These are phyloP conservation scores for Lanius ludovicianus DNA, from an alignment of 2,113 vertebrate species.

Conservation along the genomic window DNA sequence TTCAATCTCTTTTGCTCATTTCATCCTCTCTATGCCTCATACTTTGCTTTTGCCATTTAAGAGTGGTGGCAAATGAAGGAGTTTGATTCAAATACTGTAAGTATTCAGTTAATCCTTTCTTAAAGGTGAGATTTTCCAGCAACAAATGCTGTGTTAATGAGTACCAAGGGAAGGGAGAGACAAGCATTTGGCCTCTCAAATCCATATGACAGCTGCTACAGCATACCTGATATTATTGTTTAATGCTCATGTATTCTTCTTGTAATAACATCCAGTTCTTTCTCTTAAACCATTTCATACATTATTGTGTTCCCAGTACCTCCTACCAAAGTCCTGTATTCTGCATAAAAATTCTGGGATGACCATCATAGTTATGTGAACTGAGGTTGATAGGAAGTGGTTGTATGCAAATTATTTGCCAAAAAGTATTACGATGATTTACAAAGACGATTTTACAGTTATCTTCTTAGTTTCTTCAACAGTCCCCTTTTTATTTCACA, in stretches of 20 bases:
- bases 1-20: not conserved
- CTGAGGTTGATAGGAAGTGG: not conserved
- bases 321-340: not conserved
- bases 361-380: not conserved
- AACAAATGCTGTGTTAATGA: not conserved
- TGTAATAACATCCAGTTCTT: not conserved
- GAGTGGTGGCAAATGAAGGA: not conserved
- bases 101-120: not conserved
- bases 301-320: not conserved
- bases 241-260: not conserved
- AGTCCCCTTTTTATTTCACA: slow-evolving; percentile 36
- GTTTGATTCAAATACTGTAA: not conserved
- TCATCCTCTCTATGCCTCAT: not conserved
- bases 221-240: not conserved
- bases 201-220: not conserved
- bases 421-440: not conserved
- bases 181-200: not conserved
- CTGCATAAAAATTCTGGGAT: not conserved
- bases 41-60: not conserved
- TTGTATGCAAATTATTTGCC: not conserved
- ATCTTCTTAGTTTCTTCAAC: not conserved
- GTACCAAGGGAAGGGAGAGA: not conserved
- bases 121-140: not conserved
- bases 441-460: not conserved
- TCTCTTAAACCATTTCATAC: not conserved